Conservation (phyloP, 2,888 invertebrate genomes). For the Drosophila koepferae region DNA sequence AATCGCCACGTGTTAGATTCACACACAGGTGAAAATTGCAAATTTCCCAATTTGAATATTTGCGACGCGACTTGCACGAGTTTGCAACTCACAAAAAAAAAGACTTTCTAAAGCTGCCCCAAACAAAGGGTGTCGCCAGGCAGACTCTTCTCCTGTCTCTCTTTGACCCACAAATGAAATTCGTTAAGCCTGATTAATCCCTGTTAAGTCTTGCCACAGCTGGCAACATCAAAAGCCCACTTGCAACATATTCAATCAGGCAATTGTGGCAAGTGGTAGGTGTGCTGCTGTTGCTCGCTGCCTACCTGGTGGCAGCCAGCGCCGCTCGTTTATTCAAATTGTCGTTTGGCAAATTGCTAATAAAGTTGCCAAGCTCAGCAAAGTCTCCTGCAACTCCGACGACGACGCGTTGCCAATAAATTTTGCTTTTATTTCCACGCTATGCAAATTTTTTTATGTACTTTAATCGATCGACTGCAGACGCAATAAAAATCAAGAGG, state of each 20-base stretch:
- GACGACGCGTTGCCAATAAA: conserved; percentile 53
- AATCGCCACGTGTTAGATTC: conserved; percentile 71
- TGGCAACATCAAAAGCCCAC: conserved; percentile 38
- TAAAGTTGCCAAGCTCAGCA: conserved; percentile 63
- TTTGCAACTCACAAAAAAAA: not conserved
- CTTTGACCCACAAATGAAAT: conserved; percentile 20
- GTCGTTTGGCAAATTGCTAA: conserved; percentile 72
- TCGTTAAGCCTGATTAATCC: conserved; percentile 39
- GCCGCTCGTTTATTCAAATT: conserved; percentile 63
- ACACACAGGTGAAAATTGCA: conserved; percentile 53
- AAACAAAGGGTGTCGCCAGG: conserved; percentile 3
- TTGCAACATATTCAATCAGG: conserved; percentile 40
- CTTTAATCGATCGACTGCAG: conserved; percentile 32
- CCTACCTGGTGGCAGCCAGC: conserved; percentile 14
- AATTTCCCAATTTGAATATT: conserved; percentile 36
- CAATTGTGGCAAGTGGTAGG: not conserved
- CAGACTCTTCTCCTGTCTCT: not conserved
- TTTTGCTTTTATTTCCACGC: conserved; percentile 65
- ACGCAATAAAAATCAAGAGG: conserved; percentile 27
- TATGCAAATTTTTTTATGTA: conserved; percentile 55
- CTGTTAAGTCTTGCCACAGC: conserved; percentile 43
- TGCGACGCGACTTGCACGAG: conserved; percentile 32
- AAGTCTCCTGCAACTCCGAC: not conserved
- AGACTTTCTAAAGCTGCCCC: conserved; percentile 52
- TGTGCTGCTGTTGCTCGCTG: not conserved